These are phyloP conservation scores for Urophycis tenuis DNA, from an alignment of 2,797 vertebrate genomes.

Conservation along the genomic window DNA sequence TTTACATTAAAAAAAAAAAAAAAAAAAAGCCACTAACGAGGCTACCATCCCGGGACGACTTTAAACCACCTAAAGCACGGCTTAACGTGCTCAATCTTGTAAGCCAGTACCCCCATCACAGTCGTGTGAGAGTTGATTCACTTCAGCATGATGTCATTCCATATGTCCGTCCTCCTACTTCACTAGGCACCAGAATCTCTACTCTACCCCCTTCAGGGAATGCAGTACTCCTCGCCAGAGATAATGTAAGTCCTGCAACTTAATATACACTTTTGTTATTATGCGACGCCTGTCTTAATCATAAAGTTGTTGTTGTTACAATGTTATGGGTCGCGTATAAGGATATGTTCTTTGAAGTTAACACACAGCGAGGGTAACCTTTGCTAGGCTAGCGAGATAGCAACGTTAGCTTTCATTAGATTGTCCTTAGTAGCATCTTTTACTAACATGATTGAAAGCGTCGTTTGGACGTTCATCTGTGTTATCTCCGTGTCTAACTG, in stretches of 20 bases:
- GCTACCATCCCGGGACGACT: no score
- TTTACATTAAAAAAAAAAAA: neutral
- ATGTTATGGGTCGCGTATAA: neutral
- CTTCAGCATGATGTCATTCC: conserved; percentile 53
- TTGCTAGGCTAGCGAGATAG: conserved; percentile 1
- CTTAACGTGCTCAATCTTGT: conserved; percentile 42
- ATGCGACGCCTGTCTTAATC: neutral
- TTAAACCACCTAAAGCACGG: neutral
- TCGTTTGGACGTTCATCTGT: neutral
- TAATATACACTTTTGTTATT: neutral
- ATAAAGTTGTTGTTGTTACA: neutral
- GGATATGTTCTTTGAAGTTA: neutral
- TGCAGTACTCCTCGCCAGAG: conserved; percentile 27
- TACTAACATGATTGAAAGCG: neutral
- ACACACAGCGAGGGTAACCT: neutral
- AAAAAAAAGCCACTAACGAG: neutral
- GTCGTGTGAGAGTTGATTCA: conserved; percentile 29
- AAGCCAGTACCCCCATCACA: conserved; percentile 21
- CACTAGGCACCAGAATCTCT: conserved; percentile 5
- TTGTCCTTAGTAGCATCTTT: neutral
- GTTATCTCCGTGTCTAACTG: neutral
- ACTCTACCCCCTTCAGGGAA: conserved; percentile 42
- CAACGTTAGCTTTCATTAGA: neutral
- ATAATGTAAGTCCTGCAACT: conserved; percentile 47
- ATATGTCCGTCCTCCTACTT: conserved; percentile 50